Conservation (phyloP, 2,888 invertebrate genomes). For the Cheilosia soror region DNA sequence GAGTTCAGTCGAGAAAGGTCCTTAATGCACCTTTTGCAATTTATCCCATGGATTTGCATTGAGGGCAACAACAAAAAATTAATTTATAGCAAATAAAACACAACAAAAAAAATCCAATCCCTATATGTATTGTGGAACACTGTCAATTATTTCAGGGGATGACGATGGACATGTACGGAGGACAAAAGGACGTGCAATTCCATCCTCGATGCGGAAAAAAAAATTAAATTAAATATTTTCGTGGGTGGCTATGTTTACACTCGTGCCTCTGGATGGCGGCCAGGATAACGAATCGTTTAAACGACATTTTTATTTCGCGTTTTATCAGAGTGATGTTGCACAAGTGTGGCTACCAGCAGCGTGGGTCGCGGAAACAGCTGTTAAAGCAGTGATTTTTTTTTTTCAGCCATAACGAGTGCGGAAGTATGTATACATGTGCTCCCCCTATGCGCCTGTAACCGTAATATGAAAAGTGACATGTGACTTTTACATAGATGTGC, state of each 20-base stretch:
- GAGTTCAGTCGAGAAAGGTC: constrained; percentile 40
- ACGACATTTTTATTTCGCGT: constrained; percentile 19
- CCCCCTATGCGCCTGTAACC: background rate
- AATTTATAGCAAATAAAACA: constrained; percentile 52
- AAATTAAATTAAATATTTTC: constrained; percentile 61
- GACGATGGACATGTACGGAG: background rate
- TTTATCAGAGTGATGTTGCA: constrained; percentile 44
- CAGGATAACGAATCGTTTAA: constrained; percentile 10
- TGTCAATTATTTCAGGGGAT: background rate
- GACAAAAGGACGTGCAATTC: constrained; percentile 21
- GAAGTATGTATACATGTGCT: background rate
- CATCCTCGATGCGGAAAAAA: constrained; percentile 36
- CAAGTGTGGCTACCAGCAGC: background rate
- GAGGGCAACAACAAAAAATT: constrained; percentile 30
- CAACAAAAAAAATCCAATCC: constrained; percentile 7
- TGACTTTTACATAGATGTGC: constrained; percentile 57
- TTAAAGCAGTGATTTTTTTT: constrained; percentile 18
- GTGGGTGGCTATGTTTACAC: constrained; percentile 67
- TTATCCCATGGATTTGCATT: constrained; percentile 63
- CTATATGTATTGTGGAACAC: background rate
- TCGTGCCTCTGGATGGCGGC: constrained; percentile 34
- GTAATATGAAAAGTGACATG: constrained; percentile 63
- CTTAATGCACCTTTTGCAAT: constrained; percentile 70
- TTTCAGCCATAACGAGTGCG: constrained; percentile 12
- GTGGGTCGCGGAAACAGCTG: constrained; percentile 54